Evolutionary conservation across 2,113 vertebrate genomes (phyloP), one percentile per base, ranked within the genome.

Genomic region (Telmatochromis brachygnathus): DNA sequence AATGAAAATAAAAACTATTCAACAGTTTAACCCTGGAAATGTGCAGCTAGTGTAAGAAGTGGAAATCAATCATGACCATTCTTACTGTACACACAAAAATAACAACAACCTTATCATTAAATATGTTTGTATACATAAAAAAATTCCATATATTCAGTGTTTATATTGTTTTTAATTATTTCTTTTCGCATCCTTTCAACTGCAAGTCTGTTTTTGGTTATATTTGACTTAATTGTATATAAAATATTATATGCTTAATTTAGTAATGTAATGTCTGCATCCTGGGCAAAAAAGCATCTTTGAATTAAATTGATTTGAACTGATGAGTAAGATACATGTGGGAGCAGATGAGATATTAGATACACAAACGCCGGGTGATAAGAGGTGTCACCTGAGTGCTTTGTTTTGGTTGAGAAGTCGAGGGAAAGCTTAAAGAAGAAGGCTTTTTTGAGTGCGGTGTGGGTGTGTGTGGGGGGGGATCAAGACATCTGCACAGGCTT

Each of bases 401-500:
- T 94, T 94, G 91, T 94, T 93, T 93, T 92, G 80, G 83, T 88
- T 84, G 84, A n/a, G 79, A 73, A 89, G 94, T 94, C 83, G 91
- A 94, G 87, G 90, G 93, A 88, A 92, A 89, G 91, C 73, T 92
- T 94, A 21, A 62, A 84, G 83, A 42, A 77, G 84, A 83, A 7
- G 45, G 39, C 56, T 58, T 79, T 82, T 79, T 82, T 81, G 85
- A 17, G 73, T 14, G 87, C 6, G n/a, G 17, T 42, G 62, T 49
- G 81, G 17, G 81, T 79, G 84, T 79, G 11, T 58, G 62, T 9
- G 81, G 39, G 47, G 87, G 87, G 60, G 84, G 83, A 84, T 93
- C 90, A 85, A 92, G 95, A 95, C 96, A 96, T 96, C 95, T 96
- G 95, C 81, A 89, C 90, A 85, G 89, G 95, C 93, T 96, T 95